Evolutionary conservation across 2,113 vertebrate genomes (phyloP).

Genomic region (Mus spicilegus): DNA sequence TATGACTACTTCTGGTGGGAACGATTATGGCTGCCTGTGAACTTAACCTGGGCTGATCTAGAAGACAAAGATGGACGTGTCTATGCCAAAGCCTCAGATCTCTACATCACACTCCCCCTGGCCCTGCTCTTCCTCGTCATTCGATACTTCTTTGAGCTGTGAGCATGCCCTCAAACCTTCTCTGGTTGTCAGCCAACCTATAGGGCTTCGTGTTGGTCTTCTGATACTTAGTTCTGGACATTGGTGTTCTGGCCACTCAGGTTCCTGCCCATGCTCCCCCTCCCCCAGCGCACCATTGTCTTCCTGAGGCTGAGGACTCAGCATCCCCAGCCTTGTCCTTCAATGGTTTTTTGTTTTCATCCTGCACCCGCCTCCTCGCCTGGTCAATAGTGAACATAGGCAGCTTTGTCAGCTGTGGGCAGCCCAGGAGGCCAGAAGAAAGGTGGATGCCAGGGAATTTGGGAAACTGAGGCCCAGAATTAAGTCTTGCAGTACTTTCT

Average conservation of each 20-base stretch:
- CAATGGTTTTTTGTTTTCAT: slow-evolving; percentile 78
- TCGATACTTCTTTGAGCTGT: slow-evolving; percentile 96
- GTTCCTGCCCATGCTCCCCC: background rate
- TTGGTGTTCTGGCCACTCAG: slow-evolving; percentile 14
- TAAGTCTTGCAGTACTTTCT: background rate
- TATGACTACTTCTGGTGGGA: slow-evolving; percentile 97
- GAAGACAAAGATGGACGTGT: slow-evolving; percentile 92
- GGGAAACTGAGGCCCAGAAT: slow-evolving; percentile 49
- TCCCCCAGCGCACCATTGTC: slow-evolving; percentile 73
- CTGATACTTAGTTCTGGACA: background rate
- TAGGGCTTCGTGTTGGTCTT: slow-evolving; percentile 7
- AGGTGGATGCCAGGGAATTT: slow-evolving; percentile 20
- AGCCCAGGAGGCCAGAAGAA: slow-evolving; percentile 5
- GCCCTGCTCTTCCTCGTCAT: slow-evolving; percentile 93
- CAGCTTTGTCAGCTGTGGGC: slow-evolving; percentile 75
- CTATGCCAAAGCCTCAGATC: slow-evolving; percentile 92
- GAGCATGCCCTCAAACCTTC: slow-evolving; percentile 62
- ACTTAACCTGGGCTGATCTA: slow-evolving; percentile 95
- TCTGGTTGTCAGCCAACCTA: background rate
- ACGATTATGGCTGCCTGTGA: slow-evolving; percentile 93
- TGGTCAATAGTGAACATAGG: slow-evolving; percentile 71
- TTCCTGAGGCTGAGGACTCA: slow-evolving; percentile 53
- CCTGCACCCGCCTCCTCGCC: slow-evolving; percentile 15
- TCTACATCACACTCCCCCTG: slow-evolving; percentile 93
- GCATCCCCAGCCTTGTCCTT: slow-evolving; percentile 61